Evolutionary conservation across 2,797 vertebrate genomes (phyloP).

Genomic region (Smutsia temminckii): DNA sequence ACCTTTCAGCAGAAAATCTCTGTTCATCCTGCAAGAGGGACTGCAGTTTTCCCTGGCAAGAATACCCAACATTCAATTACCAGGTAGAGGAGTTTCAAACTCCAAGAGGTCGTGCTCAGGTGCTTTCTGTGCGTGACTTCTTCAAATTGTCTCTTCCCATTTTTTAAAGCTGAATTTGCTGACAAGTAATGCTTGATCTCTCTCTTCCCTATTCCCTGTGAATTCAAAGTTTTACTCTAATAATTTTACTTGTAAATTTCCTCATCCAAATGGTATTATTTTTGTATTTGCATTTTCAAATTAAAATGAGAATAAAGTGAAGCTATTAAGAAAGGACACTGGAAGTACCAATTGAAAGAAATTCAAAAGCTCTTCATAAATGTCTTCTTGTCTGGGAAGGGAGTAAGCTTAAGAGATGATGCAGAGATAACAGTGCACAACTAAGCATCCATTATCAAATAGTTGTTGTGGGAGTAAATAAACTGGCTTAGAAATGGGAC

Average conservation of each 20-base stretch:
- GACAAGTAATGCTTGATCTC: background rate
- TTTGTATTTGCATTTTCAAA: conserved; percentile 37
- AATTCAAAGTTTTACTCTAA: conserved; percentile 2
- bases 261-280: background rate
- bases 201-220: background rate
- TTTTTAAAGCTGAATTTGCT: conserved; percentile 6
- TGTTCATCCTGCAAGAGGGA: background rate
- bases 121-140: background rate
- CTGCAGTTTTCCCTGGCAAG: background rate
- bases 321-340: background rate
- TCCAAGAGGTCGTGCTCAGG: background rate
- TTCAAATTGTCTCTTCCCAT: background rate
- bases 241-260: conserved; percentile 12
- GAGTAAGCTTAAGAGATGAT: conserved; percentile 41
- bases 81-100: background rate
- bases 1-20: background rate
- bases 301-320: background rate
- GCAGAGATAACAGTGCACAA: conserved; percentile 65
- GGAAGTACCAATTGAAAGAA: conserved; percentile 10
- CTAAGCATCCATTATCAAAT: conserved; percentile 70
- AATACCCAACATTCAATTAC: background rate
- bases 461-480: background rate
- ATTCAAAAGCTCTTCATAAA: conserved; percentile 28
- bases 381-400: background rate
- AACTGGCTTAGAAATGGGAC: conserved; percentile 54